A percentile compares a stretch with the other conserved stretches of the same genome.
Conservation (phyloP, 2,888 invertebrate species). For the Drosophila paranaensis region DNA sequence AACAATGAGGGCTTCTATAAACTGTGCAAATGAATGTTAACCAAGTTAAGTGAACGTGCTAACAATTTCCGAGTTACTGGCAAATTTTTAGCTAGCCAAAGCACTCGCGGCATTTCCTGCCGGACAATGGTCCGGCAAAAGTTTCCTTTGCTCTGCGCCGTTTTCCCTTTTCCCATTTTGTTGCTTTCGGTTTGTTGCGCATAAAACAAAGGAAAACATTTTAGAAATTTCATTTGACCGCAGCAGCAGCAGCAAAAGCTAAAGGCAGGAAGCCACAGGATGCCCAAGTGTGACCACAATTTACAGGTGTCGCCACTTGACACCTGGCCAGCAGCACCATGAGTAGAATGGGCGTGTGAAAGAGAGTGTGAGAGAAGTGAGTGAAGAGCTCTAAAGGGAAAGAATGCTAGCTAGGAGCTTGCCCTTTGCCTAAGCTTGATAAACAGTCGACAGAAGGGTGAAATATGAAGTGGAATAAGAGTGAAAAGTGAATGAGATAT, state of each 20-base stretch:
- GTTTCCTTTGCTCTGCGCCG: conserved; percentile 3
- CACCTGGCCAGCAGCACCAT: conserved; percentile 53
- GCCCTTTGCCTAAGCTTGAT: conserved; percentile 29
- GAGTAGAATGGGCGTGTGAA: neutral
- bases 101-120: conserved; percentile 73
- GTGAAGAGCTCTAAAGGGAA: neutral
- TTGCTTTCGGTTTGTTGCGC: conserved; percentile 47
- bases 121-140: conserved; percentile 41
- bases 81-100: conserved; percentile 49
- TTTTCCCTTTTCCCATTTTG: conserved; percentile 4
- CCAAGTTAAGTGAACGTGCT: conserved; percentile 75
- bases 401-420: neutral
- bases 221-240: conserved; percentile 81
- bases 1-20: conserved; percentile 14
- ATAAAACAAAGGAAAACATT: conserved; percentile 79
- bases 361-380: neutral
- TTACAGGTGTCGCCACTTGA: conserved; percentile 80
- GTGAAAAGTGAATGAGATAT: neutral
- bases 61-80: conserved; percentile 75
- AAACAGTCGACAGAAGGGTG: conserved; percentile 3
- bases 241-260: conserved; percentile 49
- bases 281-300: conserved; percentile 72
- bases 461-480: neutral
- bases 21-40: conserved; percentile 33
- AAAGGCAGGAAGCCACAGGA: conserved; percentile 25